Conservation (phyloP, 2,888 invertebrate genomes). For the Zhuqinia jingwanae region DNA sequence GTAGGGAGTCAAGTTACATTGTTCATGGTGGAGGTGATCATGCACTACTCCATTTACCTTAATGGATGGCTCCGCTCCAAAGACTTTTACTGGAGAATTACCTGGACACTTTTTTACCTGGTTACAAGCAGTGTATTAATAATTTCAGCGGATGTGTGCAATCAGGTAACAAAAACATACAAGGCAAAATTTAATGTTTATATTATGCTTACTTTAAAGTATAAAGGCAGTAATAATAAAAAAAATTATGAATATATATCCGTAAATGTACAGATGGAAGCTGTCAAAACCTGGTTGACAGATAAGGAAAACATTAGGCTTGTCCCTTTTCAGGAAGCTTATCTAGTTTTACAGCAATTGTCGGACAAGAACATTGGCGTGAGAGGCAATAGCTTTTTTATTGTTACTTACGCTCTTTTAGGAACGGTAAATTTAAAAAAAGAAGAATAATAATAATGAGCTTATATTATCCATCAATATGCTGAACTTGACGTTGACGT, state of each 20-base stretch:
- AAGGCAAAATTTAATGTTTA: too few species aligned
- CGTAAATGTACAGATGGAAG: background rate
- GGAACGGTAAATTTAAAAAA: background rate
- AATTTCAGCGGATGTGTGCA: background rate
- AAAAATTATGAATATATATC: background rate
- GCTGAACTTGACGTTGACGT: too few species aligned
- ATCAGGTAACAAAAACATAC: background rate
- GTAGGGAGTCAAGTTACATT: background rate
- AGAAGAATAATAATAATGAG: background rate
- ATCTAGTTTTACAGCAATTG: background rate
- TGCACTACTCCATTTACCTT: background rate
- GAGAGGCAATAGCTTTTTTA: constrained; percentile 16
- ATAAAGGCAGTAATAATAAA: background rate
- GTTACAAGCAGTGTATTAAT: background rate
- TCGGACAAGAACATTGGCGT: constrained; percentile 11
- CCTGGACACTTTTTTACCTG: background rate
- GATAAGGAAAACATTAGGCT: background rate
- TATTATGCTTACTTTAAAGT: too few species aligned
- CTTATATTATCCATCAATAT: too few species aligned
- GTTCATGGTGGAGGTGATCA: background rate
- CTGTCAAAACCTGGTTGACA: background rate
- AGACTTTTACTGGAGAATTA: background rate
- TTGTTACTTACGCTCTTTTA: background rate
- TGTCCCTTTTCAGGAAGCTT: background rate
- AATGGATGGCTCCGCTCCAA: background rate